Evolutionary conservation across 2,888 invertebrate species (phyloP), one percentile per base, ranked within the genome.

Genomic region (Tanaodytes sp.): DNA sequence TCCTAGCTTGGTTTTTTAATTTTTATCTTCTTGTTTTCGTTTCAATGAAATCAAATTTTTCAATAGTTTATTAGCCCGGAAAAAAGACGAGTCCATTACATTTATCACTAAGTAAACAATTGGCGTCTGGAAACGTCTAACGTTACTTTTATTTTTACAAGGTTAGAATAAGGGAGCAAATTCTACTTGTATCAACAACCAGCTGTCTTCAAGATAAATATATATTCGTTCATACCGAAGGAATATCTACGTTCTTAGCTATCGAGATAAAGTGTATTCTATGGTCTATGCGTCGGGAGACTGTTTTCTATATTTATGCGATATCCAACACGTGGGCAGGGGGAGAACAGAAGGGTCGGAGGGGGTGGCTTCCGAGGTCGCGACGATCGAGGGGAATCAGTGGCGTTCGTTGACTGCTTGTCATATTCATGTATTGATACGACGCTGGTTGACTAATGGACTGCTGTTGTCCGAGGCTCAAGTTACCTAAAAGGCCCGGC

Each of bases 341-440:
- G n/a, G n/a, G n/a, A n/a, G n/a, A n/a, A n/a, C n/a, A n/a, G n/a
- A n/a, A n/a, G n/a, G n/a, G 51, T 33, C 16, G 27, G 27, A 49
- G 51, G 54, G 36, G 31, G 9, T 9, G 39, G 42, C 65, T 37
- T 62, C 57, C 46, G 42, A 69, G 52, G 65, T 54, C 59, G 33
- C 62, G 67, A 46, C 63, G 73, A 62, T 73, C 69, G 72, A 57
- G 67, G 66, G 66, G 71, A 74, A 71, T 71, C 66, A 73, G 59
- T 55, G 68, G 59, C 71, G 63, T 63, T 64, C 65, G 67, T 54
- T 64, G 80, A 80, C 80, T 82, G 78, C 77, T 81, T 80, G 83
- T 83, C 82, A 82, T 83, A 82, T 82, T 84, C 80, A 84, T 84
- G 81, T 84, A 84, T 84, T 84, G 84, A 84, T 84, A 84, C 77